phyloP scores from a whole-genome alignment of 1,140 invertebrate genomes.

The Whitmania pigra region DNA sequence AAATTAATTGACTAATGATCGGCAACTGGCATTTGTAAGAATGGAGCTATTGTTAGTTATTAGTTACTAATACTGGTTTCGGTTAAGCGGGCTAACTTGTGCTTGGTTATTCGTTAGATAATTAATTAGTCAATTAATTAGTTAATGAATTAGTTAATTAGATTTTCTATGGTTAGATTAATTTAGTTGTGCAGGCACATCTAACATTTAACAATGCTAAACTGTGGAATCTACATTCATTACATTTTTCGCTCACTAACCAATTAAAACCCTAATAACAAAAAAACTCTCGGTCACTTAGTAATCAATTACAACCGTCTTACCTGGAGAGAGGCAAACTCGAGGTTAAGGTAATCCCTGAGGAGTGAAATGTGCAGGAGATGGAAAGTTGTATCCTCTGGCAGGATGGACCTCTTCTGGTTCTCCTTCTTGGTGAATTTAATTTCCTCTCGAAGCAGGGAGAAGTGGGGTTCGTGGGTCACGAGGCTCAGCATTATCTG shows the following conservation, averaged over 20 bases:
- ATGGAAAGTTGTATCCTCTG: slow-evolving; percentile 83
- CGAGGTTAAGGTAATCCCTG: slow-evolving; percentile 80
- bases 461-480: slow-evolving; percentile 86
- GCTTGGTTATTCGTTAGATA: too few species aligned
- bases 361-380: slow-evolving; percentile 78
- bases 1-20: background rate
- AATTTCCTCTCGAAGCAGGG: slow-evolving; percentile 77
- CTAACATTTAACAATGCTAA: too few species aligned
- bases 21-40: background rate
- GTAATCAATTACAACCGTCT: background rate
- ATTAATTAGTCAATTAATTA: too few species aligned
- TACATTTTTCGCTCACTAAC: too few species aligned
- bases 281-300: background rate
- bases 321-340: slow-evolving; percentile 65
- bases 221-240: too few species aligned
- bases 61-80: too few species aligned
- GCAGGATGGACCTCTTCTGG: slow-evolving; percentile 42
- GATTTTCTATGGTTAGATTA: too few species aligned
- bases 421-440: slow-evolving; percentile 25
- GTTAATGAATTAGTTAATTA: too few species aligned
- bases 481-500: slow-evolving; percentile 79
- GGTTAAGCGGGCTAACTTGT: too few species aligned
- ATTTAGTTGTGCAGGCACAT: too few species aligned
- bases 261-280: background rate
- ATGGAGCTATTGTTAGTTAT: background rate